Conservation (phyloP, 2,113 vertebrate species). For the Megaceryle torquata region DNA sequence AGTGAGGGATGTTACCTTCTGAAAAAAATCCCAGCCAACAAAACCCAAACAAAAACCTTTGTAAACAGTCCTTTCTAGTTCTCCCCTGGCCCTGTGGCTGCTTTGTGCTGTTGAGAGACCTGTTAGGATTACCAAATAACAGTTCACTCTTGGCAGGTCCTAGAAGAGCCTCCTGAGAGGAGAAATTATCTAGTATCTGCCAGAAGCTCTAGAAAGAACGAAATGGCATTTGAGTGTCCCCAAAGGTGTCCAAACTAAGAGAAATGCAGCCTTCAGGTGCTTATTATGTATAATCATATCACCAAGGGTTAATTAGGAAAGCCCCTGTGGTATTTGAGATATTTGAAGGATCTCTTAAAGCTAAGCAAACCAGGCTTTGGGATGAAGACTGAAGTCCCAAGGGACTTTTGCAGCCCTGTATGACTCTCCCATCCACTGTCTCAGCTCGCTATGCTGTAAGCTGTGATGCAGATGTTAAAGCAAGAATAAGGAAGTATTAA, state of each 20-base stretch:
- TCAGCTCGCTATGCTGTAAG: not conserved
- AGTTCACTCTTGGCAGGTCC: not conserved
- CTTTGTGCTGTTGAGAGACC: not conserved
- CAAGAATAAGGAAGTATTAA: slow-evolving; percentile 54
- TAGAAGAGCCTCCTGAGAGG: not conserved
- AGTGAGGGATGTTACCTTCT: not conserved
- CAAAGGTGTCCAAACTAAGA: slow-evolving; percentile 2
- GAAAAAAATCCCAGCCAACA: not conserved
- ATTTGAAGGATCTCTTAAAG: not conserved
- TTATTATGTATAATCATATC: not conserved
- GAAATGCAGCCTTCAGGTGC: slow-evolving; percentile 4
- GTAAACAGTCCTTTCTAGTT: not conserved
- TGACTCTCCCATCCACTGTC: not conserved
- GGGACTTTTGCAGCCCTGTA: not conserved
- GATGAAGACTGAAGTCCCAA: not conserved
- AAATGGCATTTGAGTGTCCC: slow-evolving; percentile 8
- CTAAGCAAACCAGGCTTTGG: not conserved
- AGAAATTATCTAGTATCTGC: not conserved
- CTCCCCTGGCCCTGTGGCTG: not conserved
- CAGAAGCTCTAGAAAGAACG: not conserved
- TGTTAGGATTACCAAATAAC: not conserved
- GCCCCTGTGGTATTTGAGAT: slow-evolving; percentile 4
- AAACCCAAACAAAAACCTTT: not conserved
- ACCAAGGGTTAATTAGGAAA: slow-evolving; percentile 45
- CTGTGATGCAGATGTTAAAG: not conserved